phyloP scores from a whole-genome alignment of 2,797 vertebrate species.

The Dallia pectoralis region DNA sequence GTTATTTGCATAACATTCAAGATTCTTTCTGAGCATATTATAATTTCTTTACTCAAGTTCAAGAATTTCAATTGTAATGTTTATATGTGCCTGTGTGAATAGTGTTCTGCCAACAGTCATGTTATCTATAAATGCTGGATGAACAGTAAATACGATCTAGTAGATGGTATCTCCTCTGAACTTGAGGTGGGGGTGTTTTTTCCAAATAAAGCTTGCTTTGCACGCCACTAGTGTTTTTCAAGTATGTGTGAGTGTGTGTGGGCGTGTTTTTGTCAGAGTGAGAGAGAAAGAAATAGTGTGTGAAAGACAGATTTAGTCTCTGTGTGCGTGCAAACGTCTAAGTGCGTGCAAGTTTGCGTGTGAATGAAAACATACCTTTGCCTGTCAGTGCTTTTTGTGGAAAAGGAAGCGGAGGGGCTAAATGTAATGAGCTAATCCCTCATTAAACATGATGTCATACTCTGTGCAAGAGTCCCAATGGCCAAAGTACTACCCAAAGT shows the following conservation, averaged over 20 bases:
- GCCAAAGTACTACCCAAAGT: not conserved
- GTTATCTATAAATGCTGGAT: not conserved
- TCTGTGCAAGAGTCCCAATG: not conserved
- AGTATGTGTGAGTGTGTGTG: constrained; percentile 18
- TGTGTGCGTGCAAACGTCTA: not conserved
- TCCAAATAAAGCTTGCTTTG: constrained; percentile 46
- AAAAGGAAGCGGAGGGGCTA: constrained; percentile 21
- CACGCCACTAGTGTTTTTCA: constrained; percentile 41
- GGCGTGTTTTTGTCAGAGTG: constrained; percentile 21
- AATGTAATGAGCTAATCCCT: constrained; percentile 33
- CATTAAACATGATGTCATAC: constrained; percentile 6
- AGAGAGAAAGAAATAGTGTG: not conserved
- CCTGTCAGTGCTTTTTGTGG: not conserved
- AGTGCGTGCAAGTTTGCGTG: not conserved
- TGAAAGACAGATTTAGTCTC: not conserved
- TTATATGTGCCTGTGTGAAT: not conserved
- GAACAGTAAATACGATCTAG: constrained; percentile 14
- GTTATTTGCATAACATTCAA: not conserved
- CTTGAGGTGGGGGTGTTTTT: constrained; percentile 23
- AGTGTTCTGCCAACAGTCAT: not conserved
- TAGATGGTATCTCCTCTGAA: constrained; percentile 40
- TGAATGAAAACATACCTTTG: not conserved
- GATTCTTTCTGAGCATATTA: not conserved
- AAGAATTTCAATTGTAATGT: not conserved
- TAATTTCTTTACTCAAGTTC: not conserved